Evolutionary conservation across 2,888 invertebrate genomes (phyloP).

Genomic region (Zygaena filipendulae): DNA sequence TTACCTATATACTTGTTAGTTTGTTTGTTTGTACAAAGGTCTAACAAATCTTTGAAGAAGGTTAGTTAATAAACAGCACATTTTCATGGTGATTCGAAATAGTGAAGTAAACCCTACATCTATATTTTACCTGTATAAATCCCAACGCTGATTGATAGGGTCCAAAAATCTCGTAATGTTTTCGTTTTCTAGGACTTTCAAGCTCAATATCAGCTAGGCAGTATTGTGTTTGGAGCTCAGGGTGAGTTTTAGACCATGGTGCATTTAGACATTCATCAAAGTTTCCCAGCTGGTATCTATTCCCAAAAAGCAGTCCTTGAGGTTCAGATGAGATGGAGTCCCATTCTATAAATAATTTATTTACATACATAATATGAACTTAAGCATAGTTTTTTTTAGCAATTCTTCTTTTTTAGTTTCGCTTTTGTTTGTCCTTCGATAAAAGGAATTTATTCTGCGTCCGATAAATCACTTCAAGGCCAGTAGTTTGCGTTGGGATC

Average conservation of each 20-base stretch:
- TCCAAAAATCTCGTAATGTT: conserved; percentile 26
- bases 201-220: conserved; percentile 57
- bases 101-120: too few species aligned
- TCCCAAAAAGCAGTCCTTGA: conserved; percentile 65
- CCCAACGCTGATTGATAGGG: conserved; percentile 54
- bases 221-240: conserved; percentile 47
- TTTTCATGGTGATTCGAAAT: too few species aligned
- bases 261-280: conserved; percentile 68
- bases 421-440: too few species aligned
- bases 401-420: too few species aligned
- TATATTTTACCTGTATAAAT: conserved; percentile 55
- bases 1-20: too few species aligned
- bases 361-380: too few species aligned
- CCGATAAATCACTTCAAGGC: too few species aligned
- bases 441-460: conserved; percentile 1
- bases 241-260: conserved; percentile 35
- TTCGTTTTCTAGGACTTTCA: conserved; percentile 36
- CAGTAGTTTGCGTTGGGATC: too few species aligned
- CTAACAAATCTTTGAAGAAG: too few species aligned
- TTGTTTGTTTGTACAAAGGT: too few species aligned
- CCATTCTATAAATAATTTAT: conserved; percentile 66
- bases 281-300: conserved; percentile 68
- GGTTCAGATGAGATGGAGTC: conserved; percentile 70
- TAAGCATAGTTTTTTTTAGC: too few species aligned
- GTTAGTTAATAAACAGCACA: too few species aligned